phyloP scores from a whole-genome alignment of 2,797 vertebrate genomes.

The Phataginus tetradactyla region DNA sequence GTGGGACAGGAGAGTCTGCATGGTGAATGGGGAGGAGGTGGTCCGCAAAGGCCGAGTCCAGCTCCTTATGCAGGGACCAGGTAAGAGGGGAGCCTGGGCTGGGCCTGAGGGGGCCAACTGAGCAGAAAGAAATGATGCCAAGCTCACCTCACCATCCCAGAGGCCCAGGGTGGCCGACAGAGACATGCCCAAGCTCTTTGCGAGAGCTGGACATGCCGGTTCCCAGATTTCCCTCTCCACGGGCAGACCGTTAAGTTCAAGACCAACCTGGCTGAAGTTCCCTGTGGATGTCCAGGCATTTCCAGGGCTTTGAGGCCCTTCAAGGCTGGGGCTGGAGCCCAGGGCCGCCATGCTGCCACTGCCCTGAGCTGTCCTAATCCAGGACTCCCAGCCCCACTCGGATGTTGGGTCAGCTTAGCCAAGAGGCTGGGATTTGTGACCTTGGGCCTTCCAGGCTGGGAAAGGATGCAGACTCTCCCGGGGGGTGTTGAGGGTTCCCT shows the following conservation, averaged over 20 bases:
- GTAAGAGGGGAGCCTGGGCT: background rate
- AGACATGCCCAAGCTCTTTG: background rate
- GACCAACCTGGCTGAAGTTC: too few relatives aligned
- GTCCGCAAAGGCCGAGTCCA: background rate
- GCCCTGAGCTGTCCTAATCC: background rate
- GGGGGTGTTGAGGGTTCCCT: background rate
- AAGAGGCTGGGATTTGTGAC: background rate
- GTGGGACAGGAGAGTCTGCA: background rate
- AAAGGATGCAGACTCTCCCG: background rate
- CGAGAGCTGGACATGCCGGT: too few relatives aligned
- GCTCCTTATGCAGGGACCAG: background rate
- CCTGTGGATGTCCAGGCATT: background rate
- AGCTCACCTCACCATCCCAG: background rate
- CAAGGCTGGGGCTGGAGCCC: background rate
- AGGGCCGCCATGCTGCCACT: fast-evolving
- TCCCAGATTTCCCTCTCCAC: background rate
- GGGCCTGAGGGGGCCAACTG: background rate
- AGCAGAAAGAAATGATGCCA: background rate
- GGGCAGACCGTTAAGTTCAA: fast-evolving
- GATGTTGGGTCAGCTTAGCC: background rate
- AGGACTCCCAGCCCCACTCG: background rate
- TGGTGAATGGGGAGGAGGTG: fast-evolving
- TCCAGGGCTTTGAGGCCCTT: background rate
- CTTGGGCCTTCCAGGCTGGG: background rate
- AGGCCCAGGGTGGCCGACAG: fast-evolving